Conservation (phyloP, 2,113 vertebrate species). For the Mus spicilegus region DNA sequence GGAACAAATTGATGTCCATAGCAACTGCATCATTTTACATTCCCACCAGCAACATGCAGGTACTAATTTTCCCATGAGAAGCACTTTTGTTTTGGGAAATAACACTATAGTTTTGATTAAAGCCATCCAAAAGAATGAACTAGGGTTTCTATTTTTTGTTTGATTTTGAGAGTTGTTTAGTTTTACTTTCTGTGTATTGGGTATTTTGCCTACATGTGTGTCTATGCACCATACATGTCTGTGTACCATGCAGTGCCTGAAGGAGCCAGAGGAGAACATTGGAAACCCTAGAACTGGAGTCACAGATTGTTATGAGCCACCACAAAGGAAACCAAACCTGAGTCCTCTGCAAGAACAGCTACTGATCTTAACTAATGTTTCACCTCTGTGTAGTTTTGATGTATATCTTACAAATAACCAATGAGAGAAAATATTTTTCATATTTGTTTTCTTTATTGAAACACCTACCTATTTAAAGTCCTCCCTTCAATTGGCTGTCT, state of each 20-base stretch:
- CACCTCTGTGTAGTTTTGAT: not conserved
- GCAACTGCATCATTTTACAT: not conserved
- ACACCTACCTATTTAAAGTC: not conserved
- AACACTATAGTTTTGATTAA: not conserved
- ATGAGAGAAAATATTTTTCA: not conserved
- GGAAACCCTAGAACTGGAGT: not conserved
- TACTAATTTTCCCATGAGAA: not conserved
- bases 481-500: not conserved
- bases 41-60: not conserved
- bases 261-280: not conserved
- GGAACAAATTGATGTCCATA: not conserved
- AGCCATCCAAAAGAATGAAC: not conserved
- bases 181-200: not conserved
- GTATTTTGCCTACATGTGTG: not conserved
- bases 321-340: not conserved
- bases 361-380: not conserved
- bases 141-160: not conserved
- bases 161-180: not conserved
- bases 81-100: not conserved
- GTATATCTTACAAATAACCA: not conserved
- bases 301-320: not conserved
- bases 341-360: not conserved
- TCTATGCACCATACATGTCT: not conserved
- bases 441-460: slow-evolving; percentile 28
- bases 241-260: not conserved